phyloP scores from a whole-genome alignment of 2,888 invertebrate genomes.

The Ennomos fuscantarius region DNA sequence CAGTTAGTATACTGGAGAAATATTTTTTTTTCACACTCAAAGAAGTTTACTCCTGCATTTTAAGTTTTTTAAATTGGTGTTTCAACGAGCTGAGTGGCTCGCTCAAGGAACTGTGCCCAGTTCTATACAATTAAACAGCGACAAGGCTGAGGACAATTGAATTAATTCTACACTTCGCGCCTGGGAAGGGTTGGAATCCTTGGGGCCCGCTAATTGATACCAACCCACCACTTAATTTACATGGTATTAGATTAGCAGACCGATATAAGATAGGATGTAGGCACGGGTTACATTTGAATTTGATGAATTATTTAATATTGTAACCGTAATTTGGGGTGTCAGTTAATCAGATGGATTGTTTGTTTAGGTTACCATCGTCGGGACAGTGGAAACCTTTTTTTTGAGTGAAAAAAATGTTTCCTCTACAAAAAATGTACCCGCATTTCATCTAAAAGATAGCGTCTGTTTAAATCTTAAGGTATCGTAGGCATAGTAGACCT shows the following conservation, averaged over 20 bases:
- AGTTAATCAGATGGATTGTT: not conserved
- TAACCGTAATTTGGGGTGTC: not conserved
- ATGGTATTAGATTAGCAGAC: conserved; percentile 30
- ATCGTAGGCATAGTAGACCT: too few species aligned
- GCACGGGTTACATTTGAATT: conserved; percentile 13
- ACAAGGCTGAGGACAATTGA: conserved; percentile 31
- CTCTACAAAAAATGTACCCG: too few species aligned
- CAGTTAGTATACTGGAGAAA: too few species aligned
- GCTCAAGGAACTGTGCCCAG: too few species aligned
- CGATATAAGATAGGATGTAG: conserved; percentile 22
- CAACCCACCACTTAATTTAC: conserved; percentile 33
- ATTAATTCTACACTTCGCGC: conserved; percentile 34
- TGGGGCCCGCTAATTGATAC: conserved; percentile 33
- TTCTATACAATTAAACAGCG: conserved; percentile 2
- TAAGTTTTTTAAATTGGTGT: too few species aligned
- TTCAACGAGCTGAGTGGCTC: too few species aligned
- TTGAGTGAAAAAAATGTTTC: too few species aligned
- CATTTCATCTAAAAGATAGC: too few species aligned
- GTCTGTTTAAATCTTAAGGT: too few species aligned
- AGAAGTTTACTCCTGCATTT: too few species aligned
- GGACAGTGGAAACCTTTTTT: too few species aligned
- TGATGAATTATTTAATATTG: conserved; percentile 11
- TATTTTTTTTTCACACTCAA: too few species aligned
- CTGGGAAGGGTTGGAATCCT: conserved; percentile 9
- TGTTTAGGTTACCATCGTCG: not conserved